Evolutionary conservation across 2,888 invertebrate species (phyloP), one percentile per base, ranked within the genome.

Genomic region (Dryomyza anilis): DNA sequence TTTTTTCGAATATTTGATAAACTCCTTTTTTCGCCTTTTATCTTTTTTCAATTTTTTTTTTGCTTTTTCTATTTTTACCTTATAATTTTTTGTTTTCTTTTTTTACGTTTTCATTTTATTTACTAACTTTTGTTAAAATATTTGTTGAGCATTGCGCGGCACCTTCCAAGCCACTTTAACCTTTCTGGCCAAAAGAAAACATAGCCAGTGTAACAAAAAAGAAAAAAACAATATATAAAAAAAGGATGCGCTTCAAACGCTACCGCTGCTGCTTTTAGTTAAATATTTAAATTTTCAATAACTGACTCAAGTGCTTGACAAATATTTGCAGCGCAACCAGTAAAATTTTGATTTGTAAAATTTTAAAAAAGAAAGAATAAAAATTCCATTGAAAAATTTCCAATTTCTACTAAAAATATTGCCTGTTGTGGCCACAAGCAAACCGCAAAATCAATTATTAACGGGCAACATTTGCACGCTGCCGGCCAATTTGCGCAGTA

Each of bases 361-460:
- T 8, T 27, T 52, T 5, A 6, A 29, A 27, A 29, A 50, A n/a
- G 5, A 27, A 52, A 3, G 8, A 36, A 19, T n/a, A 14, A 21
- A 12, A 12, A n/a, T 53, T 55, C 21, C 23, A 36, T 2, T 14
- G 21, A 55, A 55, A 55, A 19, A 30, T 43, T 43, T 43, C 19
- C 14, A n/a, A 39, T 43, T n/a, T n/a, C 1, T 16, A 43, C 5
- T 43, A 48, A 19, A 8, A 48, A 23, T 33, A 6, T 16, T 7
- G 7, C 5, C 1, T 16, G 16, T 8, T 16, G 43, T 1, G n/a
- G 43, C 16, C 6, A 14, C 14, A n/a, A 19, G 29, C 29, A 46
- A 48, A 73, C 78, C 79, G 71, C 77, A 76, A 78, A 78, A 79
- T 79, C 79, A 76, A 79, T 79, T 79, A 77, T 79, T 64, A 78